Conservation (phyloP, 2,113 vertebrate genomes). For the Mohoua ochrocephala region DNA sequence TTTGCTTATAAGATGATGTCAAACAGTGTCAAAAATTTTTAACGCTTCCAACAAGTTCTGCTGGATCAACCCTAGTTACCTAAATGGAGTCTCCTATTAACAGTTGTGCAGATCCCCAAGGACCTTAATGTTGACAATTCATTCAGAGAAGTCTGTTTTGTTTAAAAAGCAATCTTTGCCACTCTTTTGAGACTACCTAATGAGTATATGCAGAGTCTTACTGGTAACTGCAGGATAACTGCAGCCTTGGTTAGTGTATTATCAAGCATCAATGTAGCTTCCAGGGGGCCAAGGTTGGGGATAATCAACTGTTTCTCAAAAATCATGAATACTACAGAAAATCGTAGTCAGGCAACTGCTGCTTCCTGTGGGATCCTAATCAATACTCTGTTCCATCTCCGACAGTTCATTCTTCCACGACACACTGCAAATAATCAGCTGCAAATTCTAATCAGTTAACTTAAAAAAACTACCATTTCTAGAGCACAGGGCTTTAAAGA, state of each 20-base stretch:
- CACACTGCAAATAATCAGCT: background rate
- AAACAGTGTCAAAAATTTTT: background rate
- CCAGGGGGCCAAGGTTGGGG: background rate
- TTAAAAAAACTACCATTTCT: background rate
- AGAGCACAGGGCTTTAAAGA: background rate
- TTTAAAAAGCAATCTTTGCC: background rate
- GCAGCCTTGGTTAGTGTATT: background rate
- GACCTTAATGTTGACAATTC: background rate
- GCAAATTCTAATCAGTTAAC: background rate
- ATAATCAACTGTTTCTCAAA: background rate
- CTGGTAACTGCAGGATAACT: background rate
- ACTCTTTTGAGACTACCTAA: background rate
- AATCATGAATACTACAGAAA: background rate
- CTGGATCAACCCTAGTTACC: background rate
- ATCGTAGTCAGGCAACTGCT: background rate
- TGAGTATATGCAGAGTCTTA: background rate
- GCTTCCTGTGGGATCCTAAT: background rate
- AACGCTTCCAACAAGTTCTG: background rate
- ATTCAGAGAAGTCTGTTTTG: background rate
- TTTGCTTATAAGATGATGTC: background rate
- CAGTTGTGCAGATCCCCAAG: background rate
- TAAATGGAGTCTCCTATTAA: background rate
- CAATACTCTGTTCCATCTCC: background rate
- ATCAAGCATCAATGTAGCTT: background rate
- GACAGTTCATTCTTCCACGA: background rate